Percentiles rank a stretch among this genome's conserved stretches.
Evolutionary conservation across 2,888 invertebrate species (phyloP).

Genomic region (Acleris sparsana): DNA sequence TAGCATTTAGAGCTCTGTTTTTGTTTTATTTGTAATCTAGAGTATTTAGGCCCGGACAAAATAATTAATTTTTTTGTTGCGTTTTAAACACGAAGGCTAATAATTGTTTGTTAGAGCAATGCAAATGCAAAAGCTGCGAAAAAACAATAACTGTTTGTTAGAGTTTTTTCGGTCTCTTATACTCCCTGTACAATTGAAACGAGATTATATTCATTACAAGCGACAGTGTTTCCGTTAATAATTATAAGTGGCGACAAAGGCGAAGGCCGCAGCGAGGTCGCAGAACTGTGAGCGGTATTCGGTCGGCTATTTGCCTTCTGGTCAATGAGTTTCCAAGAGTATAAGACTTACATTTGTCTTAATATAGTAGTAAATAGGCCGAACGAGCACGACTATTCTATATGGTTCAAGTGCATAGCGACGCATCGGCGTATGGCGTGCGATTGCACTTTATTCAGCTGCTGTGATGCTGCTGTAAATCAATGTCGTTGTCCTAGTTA

Average conservation of each 20-base stretch:
- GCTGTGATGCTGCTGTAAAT: constrained; percentile 5
- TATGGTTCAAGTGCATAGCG: not conserved
- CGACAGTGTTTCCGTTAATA: constrained; percentile 51
- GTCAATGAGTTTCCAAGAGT: constrained; percentile 5
- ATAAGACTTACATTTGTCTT: too few relatives aligned
- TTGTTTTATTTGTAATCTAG: too few relatives aligned
- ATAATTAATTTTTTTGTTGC: too few relatives aligned
- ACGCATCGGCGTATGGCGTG: constrained; percentile 1
- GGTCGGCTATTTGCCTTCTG: constrained; percentile 35
- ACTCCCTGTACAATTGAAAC: not conserved
- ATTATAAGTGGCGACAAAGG: constrained; percentile 59
- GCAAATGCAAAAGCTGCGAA: too few relatives aligned
- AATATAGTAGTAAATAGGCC: too few relatives aligned
- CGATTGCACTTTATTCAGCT: constrained; percentile 26
- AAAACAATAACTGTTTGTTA: too few relatives aligned
- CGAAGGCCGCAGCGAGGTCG: constrained; percentile 70
- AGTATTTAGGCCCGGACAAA: too few relatives aligned
- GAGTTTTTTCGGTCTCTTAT: not conserved
- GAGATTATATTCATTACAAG: not conserved
- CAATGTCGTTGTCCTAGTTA: constrained; percentile 34
- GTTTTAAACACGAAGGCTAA: too few relatives aligned
- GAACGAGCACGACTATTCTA: too few relatives aligned
- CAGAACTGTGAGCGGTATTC: constrained; percentile 60
- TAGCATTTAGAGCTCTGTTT: too few relatives aligned
- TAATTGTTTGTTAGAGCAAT: too few relatives aligned